Conservation (phyloP, 2,113 vertebrate species). For the Mystacornis crossleyi region DNA sequence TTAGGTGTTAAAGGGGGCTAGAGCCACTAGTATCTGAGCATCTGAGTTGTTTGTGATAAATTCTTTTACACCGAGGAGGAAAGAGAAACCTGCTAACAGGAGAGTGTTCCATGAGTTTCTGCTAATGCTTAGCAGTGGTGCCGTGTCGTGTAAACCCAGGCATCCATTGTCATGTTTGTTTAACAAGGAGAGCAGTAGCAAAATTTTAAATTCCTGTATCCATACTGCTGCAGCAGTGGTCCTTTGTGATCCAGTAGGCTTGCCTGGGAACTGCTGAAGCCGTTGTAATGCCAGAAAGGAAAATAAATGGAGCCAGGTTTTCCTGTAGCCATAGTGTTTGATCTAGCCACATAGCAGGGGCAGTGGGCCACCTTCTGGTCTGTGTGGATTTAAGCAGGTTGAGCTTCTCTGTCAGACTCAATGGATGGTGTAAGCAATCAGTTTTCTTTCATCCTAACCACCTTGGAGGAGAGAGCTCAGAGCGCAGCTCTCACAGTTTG, state of each 20-base stretch:
- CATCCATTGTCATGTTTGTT: not conserved
- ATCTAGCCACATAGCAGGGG: not conserved
- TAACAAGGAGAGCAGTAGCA: not conserved
- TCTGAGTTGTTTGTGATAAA: not conserved
- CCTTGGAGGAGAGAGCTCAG: not conserved
- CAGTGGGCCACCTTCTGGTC: not conserved
- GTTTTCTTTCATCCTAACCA: not conserved
- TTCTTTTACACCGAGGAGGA: not conserved
- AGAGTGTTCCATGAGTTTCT: not conserved
- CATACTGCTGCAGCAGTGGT: not conserved
- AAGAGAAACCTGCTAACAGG: not conserved
- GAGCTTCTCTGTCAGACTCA: not conserved
- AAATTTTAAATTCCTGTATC: not conserved
- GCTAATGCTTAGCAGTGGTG: not conserved
- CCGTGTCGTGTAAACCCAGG: not conserved
- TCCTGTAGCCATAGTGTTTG: fast-evolving
- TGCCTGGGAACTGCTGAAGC: not conserved
- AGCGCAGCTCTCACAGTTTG: not conserved
- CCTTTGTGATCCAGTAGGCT: not conserved
- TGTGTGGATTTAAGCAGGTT: not conserved
- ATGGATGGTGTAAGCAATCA: not conserved
- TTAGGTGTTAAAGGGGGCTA: not conserved
- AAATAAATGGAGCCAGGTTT: not conserved
- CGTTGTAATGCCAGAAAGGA: not conserved
- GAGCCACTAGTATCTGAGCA: not conserved